Base-by-base conservation (phyloP, 2,113 vertebrate genomes). In the Corapipo altera region DNA sequence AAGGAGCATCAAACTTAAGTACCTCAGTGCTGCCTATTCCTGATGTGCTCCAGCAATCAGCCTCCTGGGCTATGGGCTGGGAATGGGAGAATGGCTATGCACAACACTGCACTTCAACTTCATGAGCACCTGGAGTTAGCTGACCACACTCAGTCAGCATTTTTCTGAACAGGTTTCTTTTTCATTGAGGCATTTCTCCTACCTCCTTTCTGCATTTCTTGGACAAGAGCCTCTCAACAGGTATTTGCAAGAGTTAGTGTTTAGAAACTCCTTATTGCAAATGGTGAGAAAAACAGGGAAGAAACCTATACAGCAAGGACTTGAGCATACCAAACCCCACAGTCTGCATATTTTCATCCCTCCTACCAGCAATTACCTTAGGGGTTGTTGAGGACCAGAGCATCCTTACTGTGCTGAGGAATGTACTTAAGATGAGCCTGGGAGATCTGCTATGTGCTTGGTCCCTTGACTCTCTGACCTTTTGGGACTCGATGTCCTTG, bases 21-120 rank as follows among this genome's bases (percentile, higher is more conserved):
- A 77, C 11, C 19, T 52, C n/a, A 15, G 23, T 44, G 41, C 12
- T 1, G 1, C 32, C 33, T 70, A 6, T 48, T 74, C 21, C 66
- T 52, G 46, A 35, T 57, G 37, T 23, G 14, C 24, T 66, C 55
- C 27, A 88, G 66, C 55, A 57, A 32, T 26, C 65, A 20, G 12
- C 23, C 20, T 46, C 24, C 48, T 88, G 72, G 35, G 6, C 26
- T 74, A 12, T 1, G 5, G 48, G 23, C 21, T 92, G 79, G 55
- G 30, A 24, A 48, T 0, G 0, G 16, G 37, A 61, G 77, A 54
- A 59, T 33, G 19, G 24, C 33, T 70, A 11, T 32, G n/a, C 17
- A 32, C 16, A 78, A 2, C 32, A 41, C 8, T 10, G 19, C 35
- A 32, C 43, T 87, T 87, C 0, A 0, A 8, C 18, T 58, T 20